Base-by-base conservation (phyloP, 2,888 invertebrate genomes). In the Eudemis profundana region DNA sequence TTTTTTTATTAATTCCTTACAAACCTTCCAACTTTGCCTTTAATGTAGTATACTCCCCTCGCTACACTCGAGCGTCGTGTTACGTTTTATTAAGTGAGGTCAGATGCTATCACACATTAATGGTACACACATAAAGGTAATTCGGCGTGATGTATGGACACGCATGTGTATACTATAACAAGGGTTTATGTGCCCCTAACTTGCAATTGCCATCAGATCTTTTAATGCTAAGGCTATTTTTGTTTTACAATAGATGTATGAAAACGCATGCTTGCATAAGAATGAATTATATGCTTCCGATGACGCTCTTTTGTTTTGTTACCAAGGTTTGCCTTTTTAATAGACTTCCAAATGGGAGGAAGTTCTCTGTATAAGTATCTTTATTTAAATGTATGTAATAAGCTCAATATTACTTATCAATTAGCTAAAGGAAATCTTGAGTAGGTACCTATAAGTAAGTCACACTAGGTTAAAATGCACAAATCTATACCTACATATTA, bases 51-150 rank as follows among this genome's bases (percentile, higher is more conserved):
- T 27, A 17, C 56, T 54, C 56, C 44, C 54, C 51, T n/a, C n/a
- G n/a, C n/a, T n/a, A n/a, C n/a, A n/a, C n/a, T n/a, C 54, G 21
- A 36, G 38, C 14, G 12, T 56, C 61, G 61, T 61, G 61, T 50
- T 50, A 56, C 61, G 51, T 59, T 57, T 69, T 64, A 68, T 70
- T 70, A 70, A 63, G 64, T 49, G 51, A 66, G 61, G 69, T 72
- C 72, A 78, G 81, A 81, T 81, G 53, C 59, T 78, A 81, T 81
- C 80, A 70, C 67, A 68, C 73, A 75, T 69, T 74, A 72, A 73
- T 69, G 70, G 68, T 68, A 71, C 78, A 78, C 80, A 78, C 79
- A 78, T 81, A 78, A 73, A 65, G 64, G 76, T 78, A 76, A 80
- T 76, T 78, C 75, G 63, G 40, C 46, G 61, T 78, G 77, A 80